phyloP scores from a whole-genome alignment of 53 echinoderm and acorn worm genomes.

The Echinometra lucunter region DNA sequence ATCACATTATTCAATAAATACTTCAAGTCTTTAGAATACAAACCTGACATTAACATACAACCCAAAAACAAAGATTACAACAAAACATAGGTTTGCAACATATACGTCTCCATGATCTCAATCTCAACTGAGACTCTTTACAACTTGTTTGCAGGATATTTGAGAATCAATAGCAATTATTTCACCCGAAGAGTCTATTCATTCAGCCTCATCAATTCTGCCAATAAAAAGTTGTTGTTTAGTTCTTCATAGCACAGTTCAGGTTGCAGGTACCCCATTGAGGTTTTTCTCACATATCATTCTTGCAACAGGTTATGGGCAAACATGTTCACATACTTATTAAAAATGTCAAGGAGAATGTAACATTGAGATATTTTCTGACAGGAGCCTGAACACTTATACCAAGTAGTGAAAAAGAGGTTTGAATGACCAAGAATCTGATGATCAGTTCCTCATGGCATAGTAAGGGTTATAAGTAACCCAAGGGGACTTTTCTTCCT shows the following conservation, averaged over 20 bases:
- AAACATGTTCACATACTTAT: neutral
- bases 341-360: neutral
- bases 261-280: constrained; percentile 20
- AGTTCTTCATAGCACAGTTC: neutral
- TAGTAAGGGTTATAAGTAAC: constrained; percentile 97
- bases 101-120: too few species aligned
- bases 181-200: too few species aligned
- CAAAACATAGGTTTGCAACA: too few species aligned
- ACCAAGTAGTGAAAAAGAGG: neutral
- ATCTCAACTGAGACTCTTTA: too few species aligned
- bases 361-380: neutral
- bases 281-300: neutral
- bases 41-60: too few species aligned
- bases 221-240: neutral
- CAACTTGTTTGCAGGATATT: too few species aligned
- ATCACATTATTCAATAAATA: too few species aligned
- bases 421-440: neutral
- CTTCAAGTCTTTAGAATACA: too few species aligned
- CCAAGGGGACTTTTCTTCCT: constrained; percentile 77
- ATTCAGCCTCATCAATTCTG: neutral
- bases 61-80: too few species aligned
- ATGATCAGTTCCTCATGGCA: constrained; percentile 77
- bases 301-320: too few species aligned
- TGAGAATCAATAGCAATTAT: too few species aligned
- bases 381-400: neutral